Evolutionary conservation across 2,113 vertebrate species (phyloP).

Genomic region (Apistogramma diplotaenia): DNA sequence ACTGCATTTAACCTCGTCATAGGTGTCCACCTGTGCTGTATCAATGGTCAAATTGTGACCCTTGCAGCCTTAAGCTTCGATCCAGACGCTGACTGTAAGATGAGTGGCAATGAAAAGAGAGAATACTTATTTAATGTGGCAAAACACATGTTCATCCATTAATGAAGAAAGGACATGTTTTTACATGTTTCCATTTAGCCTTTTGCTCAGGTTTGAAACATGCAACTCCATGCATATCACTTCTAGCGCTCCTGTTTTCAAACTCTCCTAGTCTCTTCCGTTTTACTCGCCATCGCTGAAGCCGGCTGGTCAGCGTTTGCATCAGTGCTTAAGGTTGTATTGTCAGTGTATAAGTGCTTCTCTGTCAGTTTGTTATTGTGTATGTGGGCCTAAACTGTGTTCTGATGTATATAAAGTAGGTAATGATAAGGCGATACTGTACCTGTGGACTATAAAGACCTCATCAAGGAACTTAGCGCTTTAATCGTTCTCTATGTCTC

Average conservation of each 20-base stretch:
- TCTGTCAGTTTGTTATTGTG: slow-evolving; percentile 76
- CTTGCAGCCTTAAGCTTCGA: slow-evolving; percentile 54
- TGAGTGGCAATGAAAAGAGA: not conserved
- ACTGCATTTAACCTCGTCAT: slow-evolving; percentile 62
- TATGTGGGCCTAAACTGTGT: slow-evolving; percentile 75
- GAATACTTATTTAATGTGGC: not conserved
- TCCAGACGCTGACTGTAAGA: slow-evolving; percentile 53
- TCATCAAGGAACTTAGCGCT: slow-evolving; percentile 66
- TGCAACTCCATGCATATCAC: slow-evolving; percentile 42
- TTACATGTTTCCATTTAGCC: slow-evolving; percentile 56
- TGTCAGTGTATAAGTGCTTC: slow-evolving; percentile 73
- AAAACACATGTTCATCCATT: not conserved
- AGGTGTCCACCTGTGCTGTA: slow-evolving; percentile 71
- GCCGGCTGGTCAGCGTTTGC: slow-evolving; percentile 52
- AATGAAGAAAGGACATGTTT: slow-evolving; percentile 2
- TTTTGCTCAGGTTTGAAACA: slow-evolving; percentile 68
- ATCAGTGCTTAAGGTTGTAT: slow-evolving; percentile 63
- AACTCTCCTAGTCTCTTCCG: not conserved
- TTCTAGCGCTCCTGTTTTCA: not conserved
- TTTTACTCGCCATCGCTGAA: not conserved
- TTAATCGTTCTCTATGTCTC: slow-evolving; percentile 75
- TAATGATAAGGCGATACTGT: slow-evolving; percentile 72
- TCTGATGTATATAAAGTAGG: slow-evolving; percentile 69
- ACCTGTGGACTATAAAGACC: slow-evolving; percentile 71
- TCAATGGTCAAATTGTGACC: slow-evolving; percentile 60